These are phyloP conservation scores for Lutraria lutraria DNA, from an alignment of 2,888 invertebrate species.

Conservation along the genomic window DNA sequence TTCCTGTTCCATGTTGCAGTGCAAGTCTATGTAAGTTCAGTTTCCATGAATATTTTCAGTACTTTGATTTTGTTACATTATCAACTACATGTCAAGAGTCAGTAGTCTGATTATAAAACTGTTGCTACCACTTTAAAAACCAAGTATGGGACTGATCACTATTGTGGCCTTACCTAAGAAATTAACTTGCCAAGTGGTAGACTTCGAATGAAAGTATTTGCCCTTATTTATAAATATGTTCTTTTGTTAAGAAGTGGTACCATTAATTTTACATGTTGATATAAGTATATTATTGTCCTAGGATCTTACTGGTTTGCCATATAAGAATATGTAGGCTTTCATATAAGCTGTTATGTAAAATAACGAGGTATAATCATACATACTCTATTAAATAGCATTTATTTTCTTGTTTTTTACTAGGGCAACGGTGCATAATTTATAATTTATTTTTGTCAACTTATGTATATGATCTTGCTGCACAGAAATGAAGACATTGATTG, in stretches of 20 bases:
- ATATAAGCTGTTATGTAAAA: background rate
- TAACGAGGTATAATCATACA: background rate
- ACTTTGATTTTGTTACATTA: too few relatives aligned
- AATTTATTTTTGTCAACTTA: constrained; percentile 28
- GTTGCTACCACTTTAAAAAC: too few relatives aligned
- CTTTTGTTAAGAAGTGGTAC: background rate
- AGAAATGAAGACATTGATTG: constrained; percentile 22
- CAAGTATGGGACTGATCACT: too few relatives aligned
- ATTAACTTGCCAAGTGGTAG: too few relatives aligned
- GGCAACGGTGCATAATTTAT: constrained; percentile 3
- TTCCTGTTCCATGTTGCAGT: too few relatives aligned
- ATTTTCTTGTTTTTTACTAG: background rate
- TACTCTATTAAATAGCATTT: background rate
- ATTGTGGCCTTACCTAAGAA: too few relatives aligned
- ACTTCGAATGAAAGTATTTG: too few relatives aligned
- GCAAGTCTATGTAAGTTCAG: too few relatives aligned
- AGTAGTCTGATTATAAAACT: too few relatives aligned
- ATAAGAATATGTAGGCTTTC: background rate
- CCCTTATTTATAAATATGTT: background rate
- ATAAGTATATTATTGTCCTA: background rate
- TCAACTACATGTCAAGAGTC: too few relatives aligned
- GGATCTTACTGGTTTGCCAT: background rate
- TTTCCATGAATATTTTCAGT: too few relatives aligned
- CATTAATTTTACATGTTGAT: background rate
- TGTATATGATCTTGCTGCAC: constrained; percentile 9